Evolutionary conservation across 2,888 invertebrate genomes (phyloP), one percentile per base, ranked within the genome.

Genomic region (Meganola albula): DNA sequence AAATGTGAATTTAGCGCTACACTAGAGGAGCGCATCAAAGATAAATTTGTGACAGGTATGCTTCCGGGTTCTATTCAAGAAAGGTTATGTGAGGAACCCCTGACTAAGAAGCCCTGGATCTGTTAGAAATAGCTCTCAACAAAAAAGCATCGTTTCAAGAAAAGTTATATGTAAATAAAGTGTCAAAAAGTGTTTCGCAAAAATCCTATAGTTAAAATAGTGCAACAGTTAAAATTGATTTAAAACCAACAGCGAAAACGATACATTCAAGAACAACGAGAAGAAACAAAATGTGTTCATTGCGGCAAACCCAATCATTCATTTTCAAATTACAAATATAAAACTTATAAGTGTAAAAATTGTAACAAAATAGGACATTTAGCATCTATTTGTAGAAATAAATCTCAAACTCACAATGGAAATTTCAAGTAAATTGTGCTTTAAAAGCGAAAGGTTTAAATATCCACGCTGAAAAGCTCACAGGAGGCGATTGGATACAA

Each of bases 361-460:
- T 26, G 26, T 26, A 26, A 26, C 4, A 26, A 26, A 16, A 6
- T 16, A 5, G 16, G 16, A 16, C 16, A 16, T 16, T 16, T 16
- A 6, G 16, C 16, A 5, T 5, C 4, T 16, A 6, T 16, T 5
- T 16, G 16, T 6, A 16, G 6, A 6, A 16, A 16, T 16, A 16
- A 16, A 16, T 16, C 6, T n/a, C n/a, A n/a, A 16, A 16, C 6
- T 16, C 6, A 16, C 4, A 16, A 5, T 16, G 34, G 34, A 34
- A 34, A 11, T 28, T 34, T 12, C 27, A 46, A 31, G 11, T 44
- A 3, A 44, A 44, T 25, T 44, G 48, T 27, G 45, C 45, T 2
- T 24, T 48, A 9, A 11, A 37, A 23, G 42, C 42, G 12, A 47
- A 44, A 20, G 39, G 40, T 3, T 31, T 44, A 1, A 30, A 44